phyloP scores from a whole-genome alignment of 2,113 vertebrate species.

The Talpa occidentalis region DNA sequence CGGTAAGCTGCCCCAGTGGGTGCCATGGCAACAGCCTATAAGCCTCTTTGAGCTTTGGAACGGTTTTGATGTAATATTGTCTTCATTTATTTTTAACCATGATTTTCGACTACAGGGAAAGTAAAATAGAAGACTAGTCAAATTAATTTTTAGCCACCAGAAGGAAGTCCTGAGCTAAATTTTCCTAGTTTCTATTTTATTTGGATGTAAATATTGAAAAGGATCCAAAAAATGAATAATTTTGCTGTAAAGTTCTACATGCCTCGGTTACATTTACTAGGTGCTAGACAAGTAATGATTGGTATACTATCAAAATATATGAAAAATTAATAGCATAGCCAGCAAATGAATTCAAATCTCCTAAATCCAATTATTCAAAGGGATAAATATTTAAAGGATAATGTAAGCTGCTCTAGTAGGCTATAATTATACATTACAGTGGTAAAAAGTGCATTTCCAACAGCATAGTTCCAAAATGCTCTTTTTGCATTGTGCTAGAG shows the following conservation, averaged over 20 bases:
- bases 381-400: conserved; percentile 80
- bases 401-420: conserved; percentile 52
- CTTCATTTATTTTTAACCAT: conserved; percentile 77
- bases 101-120: conserved; percentile 70
- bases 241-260: conserved; percentile 54
- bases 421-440: conserved; percentile 72
- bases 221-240: conserved; percentile 44
- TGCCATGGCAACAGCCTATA: conserved; percentile 67
- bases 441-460: conserved; percentile 57
- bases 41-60: conserved; percentile 74
- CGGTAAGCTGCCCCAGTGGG: conserved; percentile 70
- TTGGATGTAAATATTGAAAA: conserved; percentile 66
- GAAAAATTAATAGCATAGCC: conserved; percentile 74
- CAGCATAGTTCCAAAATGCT: conserved; percentile 46
- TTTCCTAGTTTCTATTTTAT: conserved; percentile 58
- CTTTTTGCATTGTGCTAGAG: conserved; percentile 54
- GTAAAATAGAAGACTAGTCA: conserved; percentile 59
- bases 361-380: conserved; percentile 76
- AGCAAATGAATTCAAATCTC: conserved; percentile 73
- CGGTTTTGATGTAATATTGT: conserved; percentile 78
- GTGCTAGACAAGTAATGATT: conserved; percentile 58
- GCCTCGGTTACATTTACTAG: conserved; percentile 53
- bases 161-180: conserved; percentile 36
- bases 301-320: conserved; percentile 67
- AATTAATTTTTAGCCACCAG: conserved; percentile 71